These are phyloP conservation scores for Cheiracanthium punctorium DNA, from an alignment of 2,888 invertebrate genomes.

Conservation along the genomic window DNA sequence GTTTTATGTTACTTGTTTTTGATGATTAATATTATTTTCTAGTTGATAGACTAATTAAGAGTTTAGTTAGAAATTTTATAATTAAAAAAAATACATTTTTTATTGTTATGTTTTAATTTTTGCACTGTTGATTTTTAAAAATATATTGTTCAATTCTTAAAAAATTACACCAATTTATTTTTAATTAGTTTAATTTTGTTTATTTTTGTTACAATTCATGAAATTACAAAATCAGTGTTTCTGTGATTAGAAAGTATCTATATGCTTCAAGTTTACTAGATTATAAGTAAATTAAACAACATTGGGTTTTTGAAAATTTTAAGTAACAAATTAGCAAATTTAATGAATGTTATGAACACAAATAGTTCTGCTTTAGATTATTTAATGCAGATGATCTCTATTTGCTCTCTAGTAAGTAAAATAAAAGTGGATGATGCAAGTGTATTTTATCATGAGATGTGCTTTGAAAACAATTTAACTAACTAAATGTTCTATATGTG, in stretches of 20 bases:
- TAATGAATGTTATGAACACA: not conserved
- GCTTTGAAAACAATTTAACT: not conserved
- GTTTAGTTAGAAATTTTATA: too few relatives aligned
- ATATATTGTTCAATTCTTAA: too few relatives aligned
- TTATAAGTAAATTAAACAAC: not conserved
- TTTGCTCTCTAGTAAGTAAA: not conserved
- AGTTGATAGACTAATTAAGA: too few relatives aligned
- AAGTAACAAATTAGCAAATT: not conserved
- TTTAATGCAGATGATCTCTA: not conserved
- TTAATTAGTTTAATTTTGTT: too few relatives aligned
- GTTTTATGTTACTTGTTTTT: too few relatives aligned
- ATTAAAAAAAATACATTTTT: too few relatives aligned
- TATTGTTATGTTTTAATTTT: too few relatives aligned
- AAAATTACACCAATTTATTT: too few relatives aligned
- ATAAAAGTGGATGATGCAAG: not conserved
- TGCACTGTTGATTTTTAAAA: too few relatives aligned
- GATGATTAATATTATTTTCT: too few relatives aligned
- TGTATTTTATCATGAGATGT: not conserved
- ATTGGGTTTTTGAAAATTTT: not conserved
- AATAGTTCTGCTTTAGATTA: slow-evolving; percentile 7
- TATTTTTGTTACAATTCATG: too few relatives aligned
- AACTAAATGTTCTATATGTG: not conserved
- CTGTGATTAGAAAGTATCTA: not conserved
- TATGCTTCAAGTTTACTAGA: not conserved
- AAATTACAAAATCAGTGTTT: too few relatives aligned